Conservation (phyloP, 2,113 vertebrate species). For the Varanus komodoensis region DNA sequence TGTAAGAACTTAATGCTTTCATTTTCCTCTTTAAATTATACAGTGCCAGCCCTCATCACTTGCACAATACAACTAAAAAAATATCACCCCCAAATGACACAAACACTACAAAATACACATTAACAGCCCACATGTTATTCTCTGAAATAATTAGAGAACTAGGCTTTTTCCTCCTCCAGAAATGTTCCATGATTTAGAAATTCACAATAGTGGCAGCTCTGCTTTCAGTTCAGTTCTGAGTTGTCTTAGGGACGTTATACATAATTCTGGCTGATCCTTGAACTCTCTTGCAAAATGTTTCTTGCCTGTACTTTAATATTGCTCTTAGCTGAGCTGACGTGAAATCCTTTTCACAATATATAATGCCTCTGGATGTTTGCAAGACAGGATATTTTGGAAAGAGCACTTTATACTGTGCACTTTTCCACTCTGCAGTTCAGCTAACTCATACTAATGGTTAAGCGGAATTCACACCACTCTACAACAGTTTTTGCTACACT, state of each 20-base stretch:
- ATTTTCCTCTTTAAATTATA: neutral
- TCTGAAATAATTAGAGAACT: neutral
- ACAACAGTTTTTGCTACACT: neutral
- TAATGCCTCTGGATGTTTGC: slow-evolving; percentile 69
- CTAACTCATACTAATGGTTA: slow-evolving; percentile 52
- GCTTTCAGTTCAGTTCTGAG: slow-evolving; percentile 9
- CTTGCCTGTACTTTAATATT: slow-evolving; percentile 62
- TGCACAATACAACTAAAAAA: neutral
- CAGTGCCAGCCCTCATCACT: neutral
- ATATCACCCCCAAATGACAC: neutral
- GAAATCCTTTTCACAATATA: slow-evolving; percentile 69
- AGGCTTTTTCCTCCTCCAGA: neutral
- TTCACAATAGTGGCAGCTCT: neutral
- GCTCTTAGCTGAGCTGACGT: slow-evolving; percentile 58
- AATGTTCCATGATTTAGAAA: neutral
- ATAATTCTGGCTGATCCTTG: slow-evolving; percentile 51
- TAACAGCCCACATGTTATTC: neutral
- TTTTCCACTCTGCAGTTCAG: slow-evolving; percentile 59
- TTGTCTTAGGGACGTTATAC: slow-evolving; percentile 52
- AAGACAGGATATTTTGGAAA: slow-evolving; percentile 54
- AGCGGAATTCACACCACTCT: neutral
- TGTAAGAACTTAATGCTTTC: neutral
- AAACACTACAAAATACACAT: neutral
- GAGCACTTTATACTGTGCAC: slow-evolving; percentile 54
- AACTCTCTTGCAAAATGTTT: slow-evolving; percentile 46